Evolutionary conservation across 2,113 vertebrate species (phyloP), one percentile per base, ranked within the genome.

Genomic region (Ranitomeya imitator): DNA sequence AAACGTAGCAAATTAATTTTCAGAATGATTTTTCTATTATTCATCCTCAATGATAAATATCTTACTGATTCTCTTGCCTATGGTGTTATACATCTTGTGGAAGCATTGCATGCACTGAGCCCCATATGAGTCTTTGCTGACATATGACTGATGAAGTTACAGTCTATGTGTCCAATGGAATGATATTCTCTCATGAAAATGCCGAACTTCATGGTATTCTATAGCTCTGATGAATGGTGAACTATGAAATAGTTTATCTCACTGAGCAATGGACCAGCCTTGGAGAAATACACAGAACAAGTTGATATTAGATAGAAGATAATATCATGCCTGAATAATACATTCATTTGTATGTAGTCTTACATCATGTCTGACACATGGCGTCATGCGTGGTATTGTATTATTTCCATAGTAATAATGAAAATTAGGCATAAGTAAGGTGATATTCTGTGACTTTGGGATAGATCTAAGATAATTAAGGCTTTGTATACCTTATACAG

Each of bases 251-350:
- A 83, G 45, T 83, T 69, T 69, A 69, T 83, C 45, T 69, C 61
- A 67, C 61, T 83, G 81, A 83, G 81, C 63, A 54, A 83, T 52
- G 61, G 6, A 54, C 37, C 61, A 26, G 45, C 81, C 81, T 69
- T 67, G 23, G 19, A 54, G 37, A 52, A 69, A 83, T 83, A 23
- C 61, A 26, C 45, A 15, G 63, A 21, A n/a, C 37, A 69, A 54
- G 65, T 83, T 67, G 61, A 83, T 83, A 69, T 67, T 83, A 52
- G 60, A 83, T 83, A 65, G 61, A 13, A 67, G 81, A 83, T 69
- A 83, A 83, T 83, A 83, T 83, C 81, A 83, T 21, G 61, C 61
- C 65, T 83, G 81, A 83, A 83, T 83, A 83, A 83, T 83, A 65
- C 45, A 67, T 5, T 65, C 61, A 83, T 69, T 63, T 69, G 10